Evolutionary conservation across 2,113 vertebrate genomes (phyloP).

Genomic region (Ammodytes dubius): DNA sequence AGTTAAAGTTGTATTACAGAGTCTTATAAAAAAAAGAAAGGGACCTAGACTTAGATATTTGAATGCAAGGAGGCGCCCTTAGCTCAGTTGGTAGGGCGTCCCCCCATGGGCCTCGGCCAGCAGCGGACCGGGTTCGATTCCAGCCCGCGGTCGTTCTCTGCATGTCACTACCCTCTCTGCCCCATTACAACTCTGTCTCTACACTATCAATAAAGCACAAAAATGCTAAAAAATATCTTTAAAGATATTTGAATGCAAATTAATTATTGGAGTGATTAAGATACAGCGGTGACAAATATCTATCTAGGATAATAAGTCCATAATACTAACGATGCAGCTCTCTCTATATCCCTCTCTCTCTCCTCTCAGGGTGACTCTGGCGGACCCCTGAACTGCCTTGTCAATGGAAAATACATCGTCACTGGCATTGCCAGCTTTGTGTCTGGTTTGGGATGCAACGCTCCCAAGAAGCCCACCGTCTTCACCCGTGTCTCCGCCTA

Average conservation of each 20-base stretch:
- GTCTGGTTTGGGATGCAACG: conserved; percentile 84
- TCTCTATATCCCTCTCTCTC: background rate
- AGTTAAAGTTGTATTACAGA: background rate
- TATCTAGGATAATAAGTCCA: background rate
- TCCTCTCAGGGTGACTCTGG: conserved; percentile 88
- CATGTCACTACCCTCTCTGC: too few species aligned
- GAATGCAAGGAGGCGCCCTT: too few species aligned
- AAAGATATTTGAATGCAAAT: background rate
- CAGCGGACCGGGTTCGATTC: too few species aligned
- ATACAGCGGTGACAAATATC: too few species aligned
- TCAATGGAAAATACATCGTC: conserved; percentile 83
- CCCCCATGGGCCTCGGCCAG: too few species aligned
- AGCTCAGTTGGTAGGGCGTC: too few species aligned
- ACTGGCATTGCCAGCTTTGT: conserved; percentile 90
- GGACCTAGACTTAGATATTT: background rate
- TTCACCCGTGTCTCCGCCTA: conserved; percentile 91
- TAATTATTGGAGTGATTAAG: background rate
- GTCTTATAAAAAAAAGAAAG: background rate
- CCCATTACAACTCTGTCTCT: too few species aligned
- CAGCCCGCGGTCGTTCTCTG: too few species aligned
- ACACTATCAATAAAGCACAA: too few species aligned
- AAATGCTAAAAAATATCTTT: too few species aligned
- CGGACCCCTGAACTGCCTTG: conserved; percentile 88
- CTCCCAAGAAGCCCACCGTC: conserved; percentile 87
- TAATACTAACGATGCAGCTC: background rate